These are phyloP conservation scores for Calameuta idolon DNA, from an alignment of 2,888 invertebrate genomes.

Conservation along the genomic window DNA sequence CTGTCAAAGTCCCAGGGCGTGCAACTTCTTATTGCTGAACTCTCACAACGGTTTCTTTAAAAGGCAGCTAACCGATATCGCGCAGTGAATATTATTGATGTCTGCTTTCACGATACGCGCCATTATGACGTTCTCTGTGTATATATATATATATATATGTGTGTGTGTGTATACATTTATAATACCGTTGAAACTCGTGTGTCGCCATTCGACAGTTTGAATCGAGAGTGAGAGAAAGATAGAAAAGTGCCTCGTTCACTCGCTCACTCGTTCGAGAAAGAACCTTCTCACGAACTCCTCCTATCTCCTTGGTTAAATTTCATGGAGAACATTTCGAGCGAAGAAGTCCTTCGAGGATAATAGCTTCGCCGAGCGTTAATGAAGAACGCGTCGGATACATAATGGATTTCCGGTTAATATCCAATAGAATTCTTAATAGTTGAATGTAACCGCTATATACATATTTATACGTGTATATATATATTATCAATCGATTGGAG, in stretches of 20 bases:
- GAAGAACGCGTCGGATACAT: not conserved
- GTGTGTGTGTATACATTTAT: not conserved
- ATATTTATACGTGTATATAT: not conserved
- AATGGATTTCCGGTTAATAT: not conserved
- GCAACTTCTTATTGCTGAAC: slow-evolving; percentile 11
- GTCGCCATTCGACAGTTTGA: not conserved
- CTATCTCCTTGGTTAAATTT: not conserved
- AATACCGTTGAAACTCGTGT: not conserved
- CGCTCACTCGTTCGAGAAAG: not conserved
- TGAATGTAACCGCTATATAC: not conserved
- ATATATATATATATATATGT: not conserved
- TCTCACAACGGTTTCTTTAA: slow-evolving; percentile 22
- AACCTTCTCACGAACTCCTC: not conserved
- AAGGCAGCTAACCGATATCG: slow-evolving; percentile 23
- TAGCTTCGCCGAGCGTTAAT: not conserved
- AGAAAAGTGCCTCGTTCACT: not conserved
- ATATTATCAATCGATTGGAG: not conserved
- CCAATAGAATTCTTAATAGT: not conserved
- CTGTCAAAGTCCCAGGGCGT: slow-evolving; percentile 11
- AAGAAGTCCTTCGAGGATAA: not conserved
- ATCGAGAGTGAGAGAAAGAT: not conserved
- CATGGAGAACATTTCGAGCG: not conserved
- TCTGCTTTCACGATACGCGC: slow-evolving; percentile 27
- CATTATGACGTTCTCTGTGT: slow-evolving; percentile 20
- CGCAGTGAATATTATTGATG: slow-evolving; percentile 32